Evolutionary conservation across 1,140 invertebrate genomes (phyloP).

Genomic region (Pseudomyrmex sp.): DNA sequence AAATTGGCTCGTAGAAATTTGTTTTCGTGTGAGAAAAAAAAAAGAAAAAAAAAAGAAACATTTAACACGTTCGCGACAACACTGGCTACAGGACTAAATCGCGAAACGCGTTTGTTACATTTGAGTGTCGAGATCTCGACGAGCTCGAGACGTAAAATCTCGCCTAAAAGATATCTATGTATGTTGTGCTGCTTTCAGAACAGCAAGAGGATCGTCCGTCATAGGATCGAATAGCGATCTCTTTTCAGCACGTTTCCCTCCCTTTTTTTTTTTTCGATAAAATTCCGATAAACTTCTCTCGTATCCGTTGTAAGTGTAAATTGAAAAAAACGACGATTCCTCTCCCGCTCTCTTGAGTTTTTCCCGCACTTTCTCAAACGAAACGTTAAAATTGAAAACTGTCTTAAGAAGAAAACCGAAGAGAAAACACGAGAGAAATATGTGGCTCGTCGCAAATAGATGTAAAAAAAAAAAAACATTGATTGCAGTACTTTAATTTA

Average conservation of each 20-base stretch:
- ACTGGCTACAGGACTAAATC: too few species aligned
- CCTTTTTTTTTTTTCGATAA: not conserved
- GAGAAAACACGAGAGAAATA: not conserved
- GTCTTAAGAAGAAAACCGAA: not conserved
- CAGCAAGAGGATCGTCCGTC: not conserved
- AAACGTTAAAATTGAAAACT: not conserved
- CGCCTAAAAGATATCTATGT: slow-evolving; percentile 16
- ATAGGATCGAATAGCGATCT: not conserved
- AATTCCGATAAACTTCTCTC: too few species aligned
- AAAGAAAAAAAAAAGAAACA: not conserved
- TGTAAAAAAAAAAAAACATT: not conserved
- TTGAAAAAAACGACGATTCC: too few species aligned
- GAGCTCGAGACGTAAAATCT: slow-evolving; percentile 4
- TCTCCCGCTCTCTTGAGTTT: too few species aligned
- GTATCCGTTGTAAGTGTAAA: too few species aligned
- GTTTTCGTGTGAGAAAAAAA: slow-evolving; percentile 5
- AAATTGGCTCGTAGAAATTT: slow-evolving; percentile 6
- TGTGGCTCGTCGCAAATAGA: not conserved
- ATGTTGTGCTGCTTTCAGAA: slow-evolving; percentile 3
- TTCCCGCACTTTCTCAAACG: not conserved
- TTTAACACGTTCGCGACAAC: too few species aligned
- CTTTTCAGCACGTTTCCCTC: not conserved
- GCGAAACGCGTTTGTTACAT: not conserved
- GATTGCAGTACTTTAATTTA: not conserved
- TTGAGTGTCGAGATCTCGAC: slow-evolving; percentile 10